These are phyloP conservation scores for Holacanthella duospinosa DNA, from an alignment of 2,888 invertebrate species.

Conservation along the genomic window DNA sequence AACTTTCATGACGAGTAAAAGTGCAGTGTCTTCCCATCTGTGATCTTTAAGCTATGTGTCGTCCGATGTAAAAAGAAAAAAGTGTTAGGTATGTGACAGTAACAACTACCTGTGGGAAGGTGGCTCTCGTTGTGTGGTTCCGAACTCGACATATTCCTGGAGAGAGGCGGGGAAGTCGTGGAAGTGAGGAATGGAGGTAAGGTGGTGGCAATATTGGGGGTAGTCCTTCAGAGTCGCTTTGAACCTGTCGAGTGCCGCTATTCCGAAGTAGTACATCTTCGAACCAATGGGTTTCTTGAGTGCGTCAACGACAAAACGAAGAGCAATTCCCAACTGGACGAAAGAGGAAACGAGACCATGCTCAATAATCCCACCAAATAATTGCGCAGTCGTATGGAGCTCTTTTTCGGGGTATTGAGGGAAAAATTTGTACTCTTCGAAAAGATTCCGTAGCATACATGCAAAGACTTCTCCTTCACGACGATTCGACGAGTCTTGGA, in stretches of 20 bases:
- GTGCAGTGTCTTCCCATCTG: too few relatives aligned
- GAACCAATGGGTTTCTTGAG: constrained; percentile 81
- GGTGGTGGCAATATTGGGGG: constrained; percentile 93
- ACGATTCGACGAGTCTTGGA: constrained; percentile 79
- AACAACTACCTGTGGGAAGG: constrained; percentile 45
- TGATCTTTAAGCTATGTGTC: too few relatives aligned
- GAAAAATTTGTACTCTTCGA: constrained; percentile 97
- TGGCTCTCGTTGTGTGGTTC: constrained; percentile 70
- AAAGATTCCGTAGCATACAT: constrained; percentile 92
- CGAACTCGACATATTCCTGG: constrained; percentile 87
- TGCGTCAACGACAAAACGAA: constrained; percentile 87
- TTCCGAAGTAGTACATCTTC: constrained; percentile 95
- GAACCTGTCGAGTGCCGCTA: constrained; percentile 89
- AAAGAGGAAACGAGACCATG: constrained; percentile 68
- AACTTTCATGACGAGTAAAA: too few relatives aligned
- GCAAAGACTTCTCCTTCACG: constrained; percentile 80
- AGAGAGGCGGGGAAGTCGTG: constrained; percentile 82
- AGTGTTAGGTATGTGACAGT: too few relatives aligned
- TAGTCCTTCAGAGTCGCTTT: constrained; percentile 87
- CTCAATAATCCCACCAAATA: constrained; percentile 96
- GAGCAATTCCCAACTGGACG: constrained; percentile 54
- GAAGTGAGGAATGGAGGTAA: constrained; percentile 79
- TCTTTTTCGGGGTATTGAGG: constrained; percentile 98
- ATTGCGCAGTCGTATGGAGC: constrained; percentile 88
- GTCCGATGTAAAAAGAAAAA: too few relatives aligned